Conservation (phyloP, 2,888 invertebrate genomes). For the Drosophila infuscata region DNA sequence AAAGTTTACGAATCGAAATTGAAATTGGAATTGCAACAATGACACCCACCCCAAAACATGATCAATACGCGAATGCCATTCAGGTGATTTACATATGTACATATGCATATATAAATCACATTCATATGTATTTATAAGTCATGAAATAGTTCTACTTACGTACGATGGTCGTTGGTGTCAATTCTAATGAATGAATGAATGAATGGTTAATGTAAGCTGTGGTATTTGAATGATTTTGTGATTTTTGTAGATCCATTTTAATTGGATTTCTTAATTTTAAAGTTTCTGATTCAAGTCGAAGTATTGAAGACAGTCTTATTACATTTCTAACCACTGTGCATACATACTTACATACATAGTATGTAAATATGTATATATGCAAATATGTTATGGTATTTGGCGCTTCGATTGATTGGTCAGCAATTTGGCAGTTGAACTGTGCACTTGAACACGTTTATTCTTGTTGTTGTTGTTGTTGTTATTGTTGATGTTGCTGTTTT, state of each 20-base stretch:
- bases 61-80: slow-evolving; percentile 31
- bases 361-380: background rate
- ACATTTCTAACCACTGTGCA: background rate
- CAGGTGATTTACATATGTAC: slow-evolving; percentile 30
- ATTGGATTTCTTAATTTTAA: background rate
- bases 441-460: slow-evolving; percentile 46
- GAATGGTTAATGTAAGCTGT: background rate
- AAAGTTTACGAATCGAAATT: slow-evolving; percentile 36
- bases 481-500: background rate
- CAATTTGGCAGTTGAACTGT: slow-evolving; percentile 19
- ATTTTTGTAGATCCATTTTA: background rate
- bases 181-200: background rate
- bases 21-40: slow-evolving; percentile 24
- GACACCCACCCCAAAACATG: slow-evolving; percentile 45
- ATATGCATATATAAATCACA: background rate
- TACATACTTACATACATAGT: background rate
- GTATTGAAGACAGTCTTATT: background rate
- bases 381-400: background rate
- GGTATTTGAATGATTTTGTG: background rate
- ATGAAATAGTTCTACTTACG: background rate
- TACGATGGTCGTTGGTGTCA: background rate
- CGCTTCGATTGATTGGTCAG: slow-evolving; percentile 19
- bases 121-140: background rate
- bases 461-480: slow-evolving; percentile 1
- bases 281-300: background rate